A percentile compares a stretch with the other conserved stretches of the same genome.
These are phyloP conservation scores for Takifugu bimaculatus DNA, from an alignment of 2,113 vertebrate species.

Conservation along the genomic window DNA sequence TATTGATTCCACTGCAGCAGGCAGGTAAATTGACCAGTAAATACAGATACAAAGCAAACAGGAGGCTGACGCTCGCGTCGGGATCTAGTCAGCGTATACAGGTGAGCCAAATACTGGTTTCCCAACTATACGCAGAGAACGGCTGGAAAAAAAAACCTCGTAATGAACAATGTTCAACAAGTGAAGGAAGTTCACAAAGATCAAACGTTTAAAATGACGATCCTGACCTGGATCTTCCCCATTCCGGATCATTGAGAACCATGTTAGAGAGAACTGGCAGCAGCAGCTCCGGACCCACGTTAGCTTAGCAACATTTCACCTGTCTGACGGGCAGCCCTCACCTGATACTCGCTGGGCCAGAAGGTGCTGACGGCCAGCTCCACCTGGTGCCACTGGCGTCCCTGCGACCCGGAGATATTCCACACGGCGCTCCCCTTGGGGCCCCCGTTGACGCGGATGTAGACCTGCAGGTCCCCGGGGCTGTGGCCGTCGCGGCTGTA, in stretches of 20 bases:
- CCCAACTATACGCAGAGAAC: too few species aligned
- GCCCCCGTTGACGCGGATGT: conserved; percentile 85
- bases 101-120: conserved; percentile 8
- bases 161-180: too few species aligned
- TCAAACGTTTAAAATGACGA: too few species aligned
- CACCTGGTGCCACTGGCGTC: conserved; percentile 91
- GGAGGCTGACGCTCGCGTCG: conserved; percentile 30
- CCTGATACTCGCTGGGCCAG: conserved; percentile 98
- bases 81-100: conserved; percentile 33
- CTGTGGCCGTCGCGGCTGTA: conserved; percentile 89
- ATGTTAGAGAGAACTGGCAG: too few species aligned
- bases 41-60: conserved; percentile 53
- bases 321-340: conserved; percentile 40
- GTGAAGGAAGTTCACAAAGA: too few species aligned
- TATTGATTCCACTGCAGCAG: conserved; percentile 59
- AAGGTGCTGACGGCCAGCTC: conserved; percentile 94
- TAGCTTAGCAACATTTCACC: neutral
- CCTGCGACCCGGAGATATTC: conserved; percentile 87
- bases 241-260: too few species aligned
- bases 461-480: conserved; percentile 83
- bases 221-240: too few species aligned
- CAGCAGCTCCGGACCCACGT: too few species aligned
- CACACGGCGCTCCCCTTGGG: conserved; percentile 86
- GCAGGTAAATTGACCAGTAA: conserved; percentile 49
- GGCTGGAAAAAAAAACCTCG: too few species aligned